Base-by-base conservation (phyloP, 2,888 invertebrate genomes). In the Disparrhopalites patrizii region DNA sequence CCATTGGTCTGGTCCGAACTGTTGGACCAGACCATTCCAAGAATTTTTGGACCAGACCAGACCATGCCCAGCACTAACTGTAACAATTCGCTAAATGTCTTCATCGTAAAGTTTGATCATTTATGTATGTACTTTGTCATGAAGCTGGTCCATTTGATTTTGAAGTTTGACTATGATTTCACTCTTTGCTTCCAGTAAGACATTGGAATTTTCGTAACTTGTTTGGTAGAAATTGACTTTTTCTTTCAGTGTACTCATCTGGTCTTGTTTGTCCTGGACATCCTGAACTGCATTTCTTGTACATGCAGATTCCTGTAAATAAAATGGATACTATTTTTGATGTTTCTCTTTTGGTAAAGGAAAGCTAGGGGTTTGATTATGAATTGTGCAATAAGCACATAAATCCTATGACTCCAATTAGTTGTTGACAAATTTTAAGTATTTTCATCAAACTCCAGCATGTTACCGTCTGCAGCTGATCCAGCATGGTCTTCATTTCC, bases 41-140 rank as follows among this genome's bases (percentile, higher is more conserved):
- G 36, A 36, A 36, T 36, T 36, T 36, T 36, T n/a, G n/a, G n/a
- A n/a, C n/a, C n/a, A n/a, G n/a, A n/a, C n/a, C n/a, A n/a, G n/a
- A n/a, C n/a, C n/a, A n/a, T n/a, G n/a, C n/a, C n/a, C n/a, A n/a
- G n/a, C n/a, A n/a, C n/a, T n/a, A n/a, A n/a, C n/a, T n/a, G 8
- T 10, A 10, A 10, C 36, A 36, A 13, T 13, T 10, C 36, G 13
- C 8, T 36, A 36, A 36, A 36, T 36, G n/a, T n/a, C 13, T 36
- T 36, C 36, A 10, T 36, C 36, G 36, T 36, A 36, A 47, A 8
- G 13, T 47, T 47, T 47, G 2, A n/a, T 43, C n/a, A n/a, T n/a
- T n/a, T n/a, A n/a, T n/a, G n/a, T n/a, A n/a, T n/a, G 50, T 67
- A 74, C 75, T 66, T 71, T 69, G 43, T 68, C 68, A 51, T 72